Evolutionary conservation across 2,113 vertebrate genomes (phyloP).

Genomic region (Malurus cyaneus): DNA sequence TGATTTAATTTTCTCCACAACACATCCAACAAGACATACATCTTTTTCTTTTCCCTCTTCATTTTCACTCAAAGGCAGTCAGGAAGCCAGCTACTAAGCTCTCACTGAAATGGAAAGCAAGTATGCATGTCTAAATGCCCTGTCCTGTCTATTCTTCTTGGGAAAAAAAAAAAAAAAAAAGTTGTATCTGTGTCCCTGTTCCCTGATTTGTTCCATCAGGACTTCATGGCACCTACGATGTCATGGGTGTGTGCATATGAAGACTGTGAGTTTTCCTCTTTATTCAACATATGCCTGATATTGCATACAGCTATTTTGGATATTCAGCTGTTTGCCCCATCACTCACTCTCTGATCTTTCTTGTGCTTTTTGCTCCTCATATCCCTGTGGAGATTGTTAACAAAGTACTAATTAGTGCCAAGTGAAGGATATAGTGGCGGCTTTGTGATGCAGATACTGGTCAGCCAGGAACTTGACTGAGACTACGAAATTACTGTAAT

Average conservation of each 20-base stretch:
- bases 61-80: background rate
- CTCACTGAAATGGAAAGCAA: background rate
- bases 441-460: constrained; percentile 46
- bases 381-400: background rate
- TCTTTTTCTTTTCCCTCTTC: background rate
- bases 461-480: constrained; percentile 42
- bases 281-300: background rate
- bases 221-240: background rate
- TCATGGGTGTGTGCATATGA: background rate
- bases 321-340: background rate
- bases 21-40: background rate
- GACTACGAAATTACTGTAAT: constrained; percentile 34
- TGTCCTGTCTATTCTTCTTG: background rate
- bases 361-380: background rate
- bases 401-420: constrained; percentile 27
- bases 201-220: background rate
- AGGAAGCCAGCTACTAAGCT: background rate
- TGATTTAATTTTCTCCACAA: background rate
- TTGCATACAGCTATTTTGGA: background rate
- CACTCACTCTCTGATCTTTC: background rate
- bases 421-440: background rate
- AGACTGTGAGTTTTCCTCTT: background rate
- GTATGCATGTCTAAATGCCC: background rate
- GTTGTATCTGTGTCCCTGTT: background rate
- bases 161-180: background rate